Base-by-base conservation (phyloP, 2,113 vertebrate genomes). In the Hippocampus zosterae region DNA sequence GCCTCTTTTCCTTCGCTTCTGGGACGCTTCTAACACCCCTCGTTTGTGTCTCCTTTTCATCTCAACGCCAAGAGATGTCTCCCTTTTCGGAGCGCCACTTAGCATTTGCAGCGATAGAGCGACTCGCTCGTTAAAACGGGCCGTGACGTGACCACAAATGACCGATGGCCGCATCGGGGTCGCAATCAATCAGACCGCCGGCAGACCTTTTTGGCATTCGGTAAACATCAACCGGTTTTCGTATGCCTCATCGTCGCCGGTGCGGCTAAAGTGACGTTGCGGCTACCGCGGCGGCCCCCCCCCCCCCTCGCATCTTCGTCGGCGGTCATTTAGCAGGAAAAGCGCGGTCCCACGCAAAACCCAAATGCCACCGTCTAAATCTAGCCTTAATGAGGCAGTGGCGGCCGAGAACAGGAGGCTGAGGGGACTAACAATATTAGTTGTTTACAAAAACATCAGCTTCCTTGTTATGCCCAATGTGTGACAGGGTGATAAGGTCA, bases 171-270 rank as follows among this genome's bases (percentile, higher is more conserved):
- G 77, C 78, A 83, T 85, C 79, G 66, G 77, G 89, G 89, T 91
- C 87, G 83, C 25, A 91, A 88, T 91, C 90, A 90, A 90, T 91
- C 87, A 87, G 86, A 55, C 63, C 60, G 73, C 78, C 79, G 55
- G 67, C 25, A 79, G 88, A 87, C 87, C 88, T 37, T 91, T 91
- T 84, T 91, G 91, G 91, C 90, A 91, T 91, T 88, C 88, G 87
- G 89, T 90, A 91, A 90, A 85, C 87, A 73, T 83, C 82, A 72
- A 71, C 1, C 73, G 67, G 84, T 88, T 88, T 89, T 89, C 86
- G 85, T 87, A 80, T 69, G 83, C 76, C 16, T 72, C 75, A 71
- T 72, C 66, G 75, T 89, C 72, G 65, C 67, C 72, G 77, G 46
- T 11, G 10, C 2, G 0, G 74, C 77, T 82, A 75, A 84, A 88